Evolutionary conservation across 2,888 invertebrate genomes (phyloP), one percentile per base, ranked within the genome.

Genomic region (Caenorhabditis sp.): DNA sequence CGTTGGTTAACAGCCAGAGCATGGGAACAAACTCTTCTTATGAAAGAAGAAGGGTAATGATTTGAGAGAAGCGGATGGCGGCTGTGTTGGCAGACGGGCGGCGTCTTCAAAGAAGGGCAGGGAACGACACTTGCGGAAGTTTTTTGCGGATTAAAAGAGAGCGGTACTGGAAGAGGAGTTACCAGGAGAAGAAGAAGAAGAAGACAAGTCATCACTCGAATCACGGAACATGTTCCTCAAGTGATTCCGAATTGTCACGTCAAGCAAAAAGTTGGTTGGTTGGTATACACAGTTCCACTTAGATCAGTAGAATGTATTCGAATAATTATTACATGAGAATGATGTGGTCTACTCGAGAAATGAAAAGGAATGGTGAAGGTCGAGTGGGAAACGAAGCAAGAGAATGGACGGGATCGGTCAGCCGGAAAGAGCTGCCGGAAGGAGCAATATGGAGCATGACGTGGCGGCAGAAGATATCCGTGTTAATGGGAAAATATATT

Each of bases 341-440:
- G 48, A 48, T 26, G 50, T 27, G 20, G n/a, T 48, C 4, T 22
- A 4, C 15, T 43, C 8, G 43, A 43, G 13, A 6, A 17, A 20
- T 17, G 15, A 43, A 20, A 45, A 8, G 39, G 41, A 63, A 53
- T 37, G 26, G 41, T 58, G 68, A 59, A 68, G 68, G 68, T 68
- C 68, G 68, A 68, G 68, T 68, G 68, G 68, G 27, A 20, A 45
- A 35, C 24, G 30, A 15, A 37, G n/a, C 27, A 22, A 39, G 22
- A 26, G 41, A 66, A 22, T 15, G 68, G 59, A 48, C 41, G 66
- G 56, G 39, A 48, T 43, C 59, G 35, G 58, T 56, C 58, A 65
- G 32, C 65, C 65, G 65, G 65, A 65, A 46, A 65, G 52, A 63
- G 62, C 53, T 37, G 15, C 41, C 30, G 46, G 52, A 22, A 58